Base-by-base conservation (phyloP, 2,888 invertebrate genomes). In the Drosophila birchii region DNA sequence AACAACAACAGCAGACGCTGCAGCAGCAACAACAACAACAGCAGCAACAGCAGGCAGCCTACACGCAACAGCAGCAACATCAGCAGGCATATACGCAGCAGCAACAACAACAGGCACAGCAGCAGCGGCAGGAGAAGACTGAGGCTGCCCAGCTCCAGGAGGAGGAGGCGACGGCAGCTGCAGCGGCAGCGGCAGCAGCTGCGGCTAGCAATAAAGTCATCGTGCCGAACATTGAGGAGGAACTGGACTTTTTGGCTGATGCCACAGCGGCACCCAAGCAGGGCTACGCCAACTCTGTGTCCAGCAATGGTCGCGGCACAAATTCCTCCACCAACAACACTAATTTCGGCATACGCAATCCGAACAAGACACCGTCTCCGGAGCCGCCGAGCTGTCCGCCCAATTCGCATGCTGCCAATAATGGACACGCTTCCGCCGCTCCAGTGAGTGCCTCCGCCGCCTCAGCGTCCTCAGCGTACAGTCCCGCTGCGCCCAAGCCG, bases 211-310 rank as follows among this genome's bases (percentile, higher is more conserved):
- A 96, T 81, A 96, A 96, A 94, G 96, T 97, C 88, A 96, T 97
- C 89, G 96, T 97, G 90, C 97, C 97, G 86, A 96, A 97, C 93
- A 96, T 97, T 92, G 97, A 97, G 93, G 96, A 97, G 93, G 97
- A 97, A 93, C 94, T 97, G 90, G 96, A 96, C 92, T 96, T 96
- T 93, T 94, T 97, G 92, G 94, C 95, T 88, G 90, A 89, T 69
- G 81, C 87, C 4, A 78, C 62, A 26, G 76, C 80, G 57, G 83
- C 83, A n/a, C 84, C 88, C 14, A 91, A 91, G 57, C 80, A 93
- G 91, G 79, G 93, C 70, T 79, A 90, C 78, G 78, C 91, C 58
- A 90, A 87, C 63, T 88, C 89, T 20, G 67, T 85, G 43, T 69
- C 88, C 38, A 63, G 76, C 39, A 87, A 87, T 61, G 86, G 86